These are phyloP conservation scores for Haemorhous mexicanus DNA, from an alignment of 2,113 vertebrate species.

Conservation along the genomic window DNA sequence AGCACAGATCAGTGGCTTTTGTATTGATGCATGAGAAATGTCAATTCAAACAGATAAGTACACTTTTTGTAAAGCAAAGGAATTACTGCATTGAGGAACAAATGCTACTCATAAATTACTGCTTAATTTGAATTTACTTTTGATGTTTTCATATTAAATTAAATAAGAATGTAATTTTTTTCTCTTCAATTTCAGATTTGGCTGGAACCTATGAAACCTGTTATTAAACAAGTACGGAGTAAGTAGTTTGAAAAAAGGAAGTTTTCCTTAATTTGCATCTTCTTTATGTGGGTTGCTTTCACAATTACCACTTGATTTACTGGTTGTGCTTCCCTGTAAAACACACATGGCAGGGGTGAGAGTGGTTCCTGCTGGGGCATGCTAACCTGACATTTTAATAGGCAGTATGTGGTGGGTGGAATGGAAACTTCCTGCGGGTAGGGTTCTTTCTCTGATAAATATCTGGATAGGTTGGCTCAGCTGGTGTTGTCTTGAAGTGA, in stretches of 20 bases:
- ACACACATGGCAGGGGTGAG: not conserved
- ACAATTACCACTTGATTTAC: conserved; percentile 33
- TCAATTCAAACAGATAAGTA: not conserved
- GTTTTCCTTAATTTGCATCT: conserved; percentile 46
- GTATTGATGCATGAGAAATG: not conserved
- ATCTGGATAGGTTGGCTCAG: not conserved
- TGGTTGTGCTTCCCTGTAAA: conserved; percentile 22
- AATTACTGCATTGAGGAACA: not conserved
- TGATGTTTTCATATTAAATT: not conserved
- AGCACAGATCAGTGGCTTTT: not conserved
- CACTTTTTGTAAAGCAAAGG: not conserved
- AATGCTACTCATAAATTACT: not conserved
- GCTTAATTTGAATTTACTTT: not conserved
- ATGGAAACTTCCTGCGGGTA: not conserved
- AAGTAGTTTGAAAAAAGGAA: conserved; percentile 72
- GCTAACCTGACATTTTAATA: not conserved
- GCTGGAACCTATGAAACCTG: conserved; percentile 90
- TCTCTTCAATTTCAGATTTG: conserved; percentile 83
- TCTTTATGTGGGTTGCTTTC: conserved; percentile 35
- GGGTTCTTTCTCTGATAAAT: not conserved
- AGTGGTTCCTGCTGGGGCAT: not conserved
- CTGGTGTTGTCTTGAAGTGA: not conserved
- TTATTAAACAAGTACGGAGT: conserved; percentile 91
- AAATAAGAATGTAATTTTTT: not conserved
- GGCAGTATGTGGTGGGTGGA: not conserved